Evolutionary conservation across 2,797 vertebrate genomes (phyloP).

Genomic region (Pseudochirops cupreus): DNA sequence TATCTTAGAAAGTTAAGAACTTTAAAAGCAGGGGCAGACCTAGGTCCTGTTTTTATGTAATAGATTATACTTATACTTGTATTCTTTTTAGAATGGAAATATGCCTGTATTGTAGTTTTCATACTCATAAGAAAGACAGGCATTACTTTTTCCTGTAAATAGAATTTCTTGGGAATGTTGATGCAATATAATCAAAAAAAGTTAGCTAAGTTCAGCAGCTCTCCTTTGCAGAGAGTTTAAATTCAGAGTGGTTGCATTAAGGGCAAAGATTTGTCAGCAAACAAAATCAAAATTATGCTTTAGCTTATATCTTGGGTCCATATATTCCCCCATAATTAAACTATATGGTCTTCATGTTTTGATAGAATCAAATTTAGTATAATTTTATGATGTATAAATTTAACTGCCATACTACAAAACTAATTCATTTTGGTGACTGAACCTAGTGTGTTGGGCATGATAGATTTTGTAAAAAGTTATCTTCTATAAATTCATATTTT

Average conservation of each 20-base stretch:
- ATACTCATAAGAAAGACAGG: conserved; percentile 31
- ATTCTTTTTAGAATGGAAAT: conserved; percentile 34
- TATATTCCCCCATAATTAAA: conserved; percentile 21
- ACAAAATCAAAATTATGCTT: neutral
- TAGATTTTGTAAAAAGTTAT: conserved; percentile 16
- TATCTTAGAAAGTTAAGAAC: conserved; percentile 38
- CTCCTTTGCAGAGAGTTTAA: neutral
- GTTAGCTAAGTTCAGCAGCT: conserved; percentile 23
- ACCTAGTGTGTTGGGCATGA: conserved; percentile 37
- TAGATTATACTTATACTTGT: conserved; percentile 37
- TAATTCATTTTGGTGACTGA: conserved; percentile 28
- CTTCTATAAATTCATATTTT: neutral
- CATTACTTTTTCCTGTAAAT: neutral
- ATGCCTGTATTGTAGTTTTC: conserved; percentile 13
- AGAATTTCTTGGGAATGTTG: conserved; percentile 39
- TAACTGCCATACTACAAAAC: conserved; percentile 16
- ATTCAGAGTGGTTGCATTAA: neutral
- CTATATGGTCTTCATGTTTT: conserved; percentile 38
- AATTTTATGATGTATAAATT: neutral
- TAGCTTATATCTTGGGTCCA: neutral
- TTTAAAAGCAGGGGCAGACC: conserved; percentile 57
- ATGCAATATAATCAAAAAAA: conserved; percentile 29
- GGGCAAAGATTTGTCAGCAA: neutral
- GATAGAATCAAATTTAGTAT: conserved; percentile 32
- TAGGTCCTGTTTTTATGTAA: conserved; percentile 26